phyloP scores from a whole-genome alignment of 2,113 vertebrate species.

The Atherinomorus stipes region DNA sequence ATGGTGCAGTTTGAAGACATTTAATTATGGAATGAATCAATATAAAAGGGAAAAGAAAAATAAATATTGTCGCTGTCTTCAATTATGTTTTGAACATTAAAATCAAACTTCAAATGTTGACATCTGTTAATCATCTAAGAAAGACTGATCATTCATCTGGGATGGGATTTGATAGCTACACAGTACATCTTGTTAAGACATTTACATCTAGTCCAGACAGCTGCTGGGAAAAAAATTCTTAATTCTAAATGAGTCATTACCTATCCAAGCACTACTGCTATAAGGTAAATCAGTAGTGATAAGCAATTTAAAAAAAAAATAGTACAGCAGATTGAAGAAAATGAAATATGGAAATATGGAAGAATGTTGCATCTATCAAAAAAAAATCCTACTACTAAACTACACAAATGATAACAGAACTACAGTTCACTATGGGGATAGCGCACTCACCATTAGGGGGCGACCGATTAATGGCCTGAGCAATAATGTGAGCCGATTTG shows the following conservation, averaged over 20 bases:
- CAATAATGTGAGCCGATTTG: too few species aligned
- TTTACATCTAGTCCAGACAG: constrained; percentile 11
- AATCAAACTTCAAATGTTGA: constrained; percentile 7
- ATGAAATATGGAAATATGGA: too few species aligned
- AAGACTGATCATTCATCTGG: neutral
- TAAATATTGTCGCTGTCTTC: neutral
- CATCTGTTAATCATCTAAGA: neutral
- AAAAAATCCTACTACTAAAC: too few species aligned
- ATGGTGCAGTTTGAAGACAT: neutral
- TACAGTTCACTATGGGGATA: neutral
- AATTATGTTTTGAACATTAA: neutral
- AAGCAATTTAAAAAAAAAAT: constrained; percentile 33
- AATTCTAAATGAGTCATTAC: constrained; percentile 21
- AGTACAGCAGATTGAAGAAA: constrained; percentile 11
- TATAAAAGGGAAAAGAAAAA: neutral
- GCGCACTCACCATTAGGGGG: too few species aligned
- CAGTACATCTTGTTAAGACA: neutral
- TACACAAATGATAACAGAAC: too few species aligned
- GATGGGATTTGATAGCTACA: constrained; percentile 10
- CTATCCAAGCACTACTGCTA: neutral
- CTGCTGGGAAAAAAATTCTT: constrained; percentile 12
- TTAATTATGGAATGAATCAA: neutral
- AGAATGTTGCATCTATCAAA: too few species aligned
- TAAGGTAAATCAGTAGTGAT: constrained; percentile 15
- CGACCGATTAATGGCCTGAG: too few species aligned